These are phyloP conservation scores for Salpingus planirostris DNA, from an alignment of 2,888 invertebrate genomes.

Conservation along the genomic window DNA sequence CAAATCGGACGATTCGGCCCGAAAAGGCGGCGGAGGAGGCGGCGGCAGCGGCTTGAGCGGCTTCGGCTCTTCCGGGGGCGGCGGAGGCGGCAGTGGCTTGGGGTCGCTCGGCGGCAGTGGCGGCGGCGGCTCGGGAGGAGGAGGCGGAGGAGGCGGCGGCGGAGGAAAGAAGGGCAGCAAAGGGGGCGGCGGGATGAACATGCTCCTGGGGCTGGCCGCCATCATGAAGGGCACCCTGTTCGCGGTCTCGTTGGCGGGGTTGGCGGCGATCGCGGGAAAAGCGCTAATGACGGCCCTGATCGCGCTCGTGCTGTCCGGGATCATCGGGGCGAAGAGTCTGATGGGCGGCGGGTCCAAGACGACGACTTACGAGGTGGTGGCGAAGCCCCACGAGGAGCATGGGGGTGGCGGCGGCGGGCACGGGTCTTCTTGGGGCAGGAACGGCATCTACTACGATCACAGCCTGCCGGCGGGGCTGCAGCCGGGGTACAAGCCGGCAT, in stretches of 20 bases:
- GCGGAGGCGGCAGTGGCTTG: constrained; percentile 42
- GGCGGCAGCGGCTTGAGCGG: too few species aligned
- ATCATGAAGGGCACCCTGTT: constrained; percentile 61
- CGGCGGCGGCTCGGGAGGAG: constrained; percentile 29
- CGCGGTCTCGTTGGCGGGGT: constrained; percentile 60
- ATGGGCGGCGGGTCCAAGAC: constrained; percentile 56
- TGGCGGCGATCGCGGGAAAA: constrained; percentile 72
- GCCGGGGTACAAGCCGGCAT: constrained; percentile 24
- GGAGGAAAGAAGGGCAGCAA: too few species aligned
- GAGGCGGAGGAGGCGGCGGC: constrained; percentile 39
- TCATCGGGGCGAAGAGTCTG: constrained; percentile 62
- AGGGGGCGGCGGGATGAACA: constrained; percentile 35
- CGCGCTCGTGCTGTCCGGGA: constrained; percentile 64
- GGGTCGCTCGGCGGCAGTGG: constrained; percentile 47
- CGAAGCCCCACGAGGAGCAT: constrained; percentile 61
- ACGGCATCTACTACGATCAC: constrained; percentile 39
- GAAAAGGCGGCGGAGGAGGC: constrained; percentile 32
- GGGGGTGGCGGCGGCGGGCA: constrained; percentile 28
- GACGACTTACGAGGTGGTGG: constrained; percentile 67
- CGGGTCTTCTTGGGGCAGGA: constrained; percentile 39
- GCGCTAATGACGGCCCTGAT: constrained; percentile 71
- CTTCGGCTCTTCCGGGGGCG: too few species aligned
- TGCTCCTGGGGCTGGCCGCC: constrained; percentile 42
- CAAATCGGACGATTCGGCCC: constrained; percentile 44
- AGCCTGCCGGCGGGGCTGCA: constrained; percentile 30